Conservation (phyloP, 2,797 vertebrate genomes). For the Sebastes hopkinsi region DNA sequence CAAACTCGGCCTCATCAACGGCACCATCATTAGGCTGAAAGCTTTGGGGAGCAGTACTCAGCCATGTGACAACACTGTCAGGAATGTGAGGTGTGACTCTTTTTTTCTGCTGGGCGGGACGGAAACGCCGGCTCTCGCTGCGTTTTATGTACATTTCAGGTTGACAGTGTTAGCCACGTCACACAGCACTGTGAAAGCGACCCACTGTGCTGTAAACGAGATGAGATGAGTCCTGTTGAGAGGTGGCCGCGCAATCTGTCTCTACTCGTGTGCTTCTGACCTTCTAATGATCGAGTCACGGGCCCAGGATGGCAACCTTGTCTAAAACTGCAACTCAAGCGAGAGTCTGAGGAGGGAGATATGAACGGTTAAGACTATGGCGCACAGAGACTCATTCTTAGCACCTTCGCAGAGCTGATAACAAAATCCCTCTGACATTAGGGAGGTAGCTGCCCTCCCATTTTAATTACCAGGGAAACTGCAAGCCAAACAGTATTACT, state of each 20-base stretch:
- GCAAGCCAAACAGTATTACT: conserved; percentile 67
- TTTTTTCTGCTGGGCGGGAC: conserved; percentile 4
- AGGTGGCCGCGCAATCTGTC: conserved; percentile 70
- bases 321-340: conserved; percentile 63
- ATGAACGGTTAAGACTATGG: conserved; percentile 51
- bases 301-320: conserved; percentile 51
- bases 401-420: conserved; percentile 68
- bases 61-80: conserved; percentile 60
- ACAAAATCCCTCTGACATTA: conserved; percentile 76
- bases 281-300: conserved; percentile 75
- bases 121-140: conserved; percentile 18
- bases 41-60: conserved; percentile 43
- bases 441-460: conserved; percentile 55
- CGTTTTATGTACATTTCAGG: conserved; percentile 65
- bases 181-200: conserved; percentile 58
- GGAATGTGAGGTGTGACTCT: conserved; percentile 29
- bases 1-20: conserved; percentile 69
- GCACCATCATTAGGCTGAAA: conserved; percentile 63
- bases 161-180: conserved; percentile 66
- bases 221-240: conserved; percentile 78
- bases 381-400: conserved; percentile 60
- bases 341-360: conserved; percentile 52
- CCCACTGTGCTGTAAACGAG: conserved; percentile 81
- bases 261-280: conserved; percentile 69
- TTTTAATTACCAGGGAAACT: conserved; percentile 82